Conservation (phyloP, 92 coral and sea anemone genomes). For the Siderastrea siderea region DNA sequence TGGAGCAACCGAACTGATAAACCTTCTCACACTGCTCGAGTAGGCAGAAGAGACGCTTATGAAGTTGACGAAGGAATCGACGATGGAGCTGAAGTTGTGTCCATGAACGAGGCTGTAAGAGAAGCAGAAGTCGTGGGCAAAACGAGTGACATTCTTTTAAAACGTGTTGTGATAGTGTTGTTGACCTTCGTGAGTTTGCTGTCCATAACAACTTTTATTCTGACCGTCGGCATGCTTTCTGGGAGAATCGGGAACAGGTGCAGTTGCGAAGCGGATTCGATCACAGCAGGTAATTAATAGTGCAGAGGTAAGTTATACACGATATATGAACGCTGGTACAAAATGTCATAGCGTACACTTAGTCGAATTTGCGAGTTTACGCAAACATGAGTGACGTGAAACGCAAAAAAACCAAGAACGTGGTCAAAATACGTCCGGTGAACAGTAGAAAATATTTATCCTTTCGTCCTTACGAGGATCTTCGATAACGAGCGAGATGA, state of each 20-base stretch:
- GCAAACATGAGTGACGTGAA: no score
- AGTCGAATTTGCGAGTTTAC: no score
- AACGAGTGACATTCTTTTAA: not conserved
- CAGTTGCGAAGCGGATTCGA: constrained; percentile 1
- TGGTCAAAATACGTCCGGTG: no score
- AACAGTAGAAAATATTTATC: no score
- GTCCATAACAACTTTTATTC: not conserved
- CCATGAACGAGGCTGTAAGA: not conserved
- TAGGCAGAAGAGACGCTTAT: not conserved
- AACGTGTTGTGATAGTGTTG: not conserved
- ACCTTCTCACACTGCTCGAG: not conserved
- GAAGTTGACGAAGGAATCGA: constrained; percentile 1
- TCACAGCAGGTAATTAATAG: not conserved
- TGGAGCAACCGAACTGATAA: not conserved
- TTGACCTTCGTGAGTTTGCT: not conserved
- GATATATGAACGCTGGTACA: no score
- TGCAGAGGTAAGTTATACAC: not conserved
- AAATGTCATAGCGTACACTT: no score
- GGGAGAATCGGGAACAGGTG: constrained; percentile 7
- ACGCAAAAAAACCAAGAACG: no score
- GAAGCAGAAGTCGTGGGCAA: constrained; percentile 1
- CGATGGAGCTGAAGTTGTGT: not conserved
- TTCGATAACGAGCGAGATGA: no score
- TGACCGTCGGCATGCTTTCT: not conserved
- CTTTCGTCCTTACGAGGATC: no score